Conservation (phyloP, 1,140 invertebrate species). For the Zaprionus kolodkinae region DNA sequence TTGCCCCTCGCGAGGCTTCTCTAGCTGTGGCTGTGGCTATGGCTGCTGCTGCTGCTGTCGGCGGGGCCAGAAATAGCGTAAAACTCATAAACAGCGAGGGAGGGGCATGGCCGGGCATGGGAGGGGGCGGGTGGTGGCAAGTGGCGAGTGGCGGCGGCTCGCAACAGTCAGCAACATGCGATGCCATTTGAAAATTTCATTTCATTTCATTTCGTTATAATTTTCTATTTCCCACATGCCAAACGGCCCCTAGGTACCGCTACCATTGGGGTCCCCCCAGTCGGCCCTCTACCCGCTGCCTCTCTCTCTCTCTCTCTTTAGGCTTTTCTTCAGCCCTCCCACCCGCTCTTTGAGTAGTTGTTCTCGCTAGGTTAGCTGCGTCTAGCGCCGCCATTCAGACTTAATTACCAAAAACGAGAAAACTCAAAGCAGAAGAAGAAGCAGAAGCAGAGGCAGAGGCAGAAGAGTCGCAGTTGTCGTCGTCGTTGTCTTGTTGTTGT, state of each 20-base stretch:
- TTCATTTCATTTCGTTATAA: constrained; percentile 76
- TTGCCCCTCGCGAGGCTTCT: constrained; percentile 34
- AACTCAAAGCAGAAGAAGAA: constrained; percentile 27
- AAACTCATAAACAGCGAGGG: constrained; percentile 72
- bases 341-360: constrained; percentile 44
- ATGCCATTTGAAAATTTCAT: constrained; percentile 81
- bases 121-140: constrained; percentile 46
- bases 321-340: constrained; percentile 15
- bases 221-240: constrained; percentile 81
- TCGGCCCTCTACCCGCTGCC: not conserved
- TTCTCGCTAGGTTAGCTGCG: constrained; percentile 49
- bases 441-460: constrained; percentile 12
- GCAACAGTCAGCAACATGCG: constrained; percentile 60
- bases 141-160: constrained; percentile 18
- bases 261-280: constrained; percentile 29
- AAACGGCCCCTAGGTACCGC: constrained; percentile 65
- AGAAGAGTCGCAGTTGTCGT: constrained; percentile 22
- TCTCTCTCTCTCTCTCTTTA: no score
- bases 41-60: constrained; percentile 57
- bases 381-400: constrained; percentile 81
- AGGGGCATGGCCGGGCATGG: constrained; percentile 3
- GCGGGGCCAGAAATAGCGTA: constrained; percentile 79
- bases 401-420: constrained; percentile 74
- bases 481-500: constrained; percentile 22
- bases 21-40: constrained; percentile 17